Conservation (phyloP, 2,888 invertebrate species). For the Drosophila antonietae region DNA sequence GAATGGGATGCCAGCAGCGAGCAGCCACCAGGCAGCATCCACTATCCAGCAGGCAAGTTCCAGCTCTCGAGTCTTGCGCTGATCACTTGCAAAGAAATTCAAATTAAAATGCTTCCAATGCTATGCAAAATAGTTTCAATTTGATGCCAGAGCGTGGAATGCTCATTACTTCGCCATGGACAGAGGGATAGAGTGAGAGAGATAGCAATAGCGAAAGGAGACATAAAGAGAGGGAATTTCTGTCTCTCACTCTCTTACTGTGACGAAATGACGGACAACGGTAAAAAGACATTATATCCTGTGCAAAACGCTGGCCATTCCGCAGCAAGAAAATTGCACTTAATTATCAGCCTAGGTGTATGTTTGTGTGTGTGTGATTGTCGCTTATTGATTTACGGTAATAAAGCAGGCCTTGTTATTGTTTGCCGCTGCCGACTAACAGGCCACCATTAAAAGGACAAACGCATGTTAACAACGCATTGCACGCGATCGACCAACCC, state of each 20-base stretch:
- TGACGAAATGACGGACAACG: conserved; percentile 40
- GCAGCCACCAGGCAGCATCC: not conserved
- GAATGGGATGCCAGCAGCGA: conserved; percentile 6
- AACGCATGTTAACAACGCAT: conserved; percentile 67
- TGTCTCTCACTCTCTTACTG: not conserved
- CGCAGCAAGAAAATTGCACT: conserved; percentile 68
- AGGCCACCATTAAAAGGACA: conserved; percentile 62
- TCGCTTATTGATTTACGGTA: conserved; percentile 71
- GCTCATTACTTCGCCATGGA: conserved; percentile 68
- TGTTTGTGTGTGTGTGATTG: conserved; percentile 22
- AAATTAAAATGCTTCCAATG: conserved; percentile 79
- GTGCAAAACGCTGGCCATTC: conserved; percentile 34
- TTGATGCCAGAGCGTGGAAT: conserved; percentile 72
- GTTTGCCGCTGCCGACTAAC: conserved; percentile 42
- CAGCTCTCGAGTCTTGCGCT: conserved; percentile 34
- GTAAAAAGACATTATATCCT: conserved; percentile 51
- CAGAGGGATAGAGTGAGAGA: not conserved
- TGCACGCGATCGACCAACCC: conserved; percentile 70
- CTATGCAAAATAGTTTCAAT: conserved; percentile 81
- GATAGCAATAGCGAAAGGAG: not conserved
- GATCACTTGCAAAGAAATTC: conserved; percentile 79
- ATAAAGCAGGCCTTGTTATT: conserved; percentile 47
- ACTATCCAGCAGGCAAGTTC: conserved; percentile 8
- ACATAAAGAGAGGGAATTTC: not conserved
- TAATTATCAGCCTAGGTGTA: conserved; percentile 52